A percentile compares a stretch with the other conserved stretches of the same genome.
Conservation (phyloP, 2,888 invertebrate genomes). For the Lithophane leautieri region DNA sequence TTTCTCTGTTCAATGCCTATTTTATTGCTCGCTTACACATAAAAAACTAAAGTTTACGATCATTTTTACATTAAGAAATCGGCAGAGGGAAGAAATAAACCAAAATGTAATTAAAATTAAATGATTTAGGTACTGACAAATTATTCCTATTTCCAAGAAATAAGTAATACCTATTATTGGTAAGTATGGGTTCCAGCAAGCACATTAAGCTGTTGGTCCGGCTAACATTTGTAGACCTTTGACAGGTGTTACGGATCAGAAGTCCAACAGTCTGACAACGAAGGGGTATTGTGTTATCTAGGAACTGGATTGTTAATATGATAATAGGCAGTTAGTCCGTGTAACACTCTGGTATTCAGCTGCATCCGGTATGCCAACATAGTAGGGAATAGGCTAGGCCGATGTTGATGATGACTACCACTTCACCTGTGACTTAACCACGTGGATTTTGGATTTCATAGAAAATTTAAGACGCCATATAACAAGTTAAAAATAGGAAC, state of each 20-base stretch:
- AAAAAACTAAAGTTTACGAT: slow-evolving; percentile 82
- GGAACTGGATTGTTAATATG: too few relatives aligned
- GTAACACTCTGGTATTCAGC: too few relatives aligned
- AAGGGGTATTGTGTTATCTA: too few relatives aligned
- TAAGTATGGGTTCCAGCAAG: neutral
- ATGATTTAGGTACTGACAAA: slow-evolving; percentile 65
- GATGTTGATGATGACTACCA: too few relatives aligned
- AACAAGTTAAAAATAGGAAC: too few relatives aligned
- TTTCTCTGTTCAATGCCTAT: slow-evolving; percentile 81
- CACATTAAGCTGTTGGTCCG: neutral
- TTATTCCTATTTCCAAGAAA: slow-evolving; percentile 65
- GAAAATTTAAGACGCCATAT: too few relatives aligned
- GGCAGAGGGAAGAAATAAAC: slow-evolving; percentile 75
- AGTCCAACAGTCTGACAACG: neutral
- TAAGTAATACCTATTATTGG: neutral
- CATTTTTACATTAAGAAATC: slow-evolving; percentile 79
- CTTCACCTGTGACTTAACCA: too few relatives aligned
- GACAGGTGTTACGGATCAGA: neutral
- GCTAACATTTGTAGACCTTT: slow-evolving; percentile 7
- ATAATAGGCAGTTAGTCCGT: too few relatives aligned
- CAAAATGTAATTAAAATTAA: slow-evolving; percentile 63
- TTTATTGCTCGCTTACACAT: slow-evolving; percentile 84
- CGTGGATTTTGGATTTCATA: too few relatives aligned
- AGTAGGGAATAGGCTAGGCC: too few relatives aligned
- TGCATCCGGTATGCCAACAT: too few relatives aligned